Conservation (phyloP, 2,888 invertebrate genomes). For the Dynastes grantii region DNA sequence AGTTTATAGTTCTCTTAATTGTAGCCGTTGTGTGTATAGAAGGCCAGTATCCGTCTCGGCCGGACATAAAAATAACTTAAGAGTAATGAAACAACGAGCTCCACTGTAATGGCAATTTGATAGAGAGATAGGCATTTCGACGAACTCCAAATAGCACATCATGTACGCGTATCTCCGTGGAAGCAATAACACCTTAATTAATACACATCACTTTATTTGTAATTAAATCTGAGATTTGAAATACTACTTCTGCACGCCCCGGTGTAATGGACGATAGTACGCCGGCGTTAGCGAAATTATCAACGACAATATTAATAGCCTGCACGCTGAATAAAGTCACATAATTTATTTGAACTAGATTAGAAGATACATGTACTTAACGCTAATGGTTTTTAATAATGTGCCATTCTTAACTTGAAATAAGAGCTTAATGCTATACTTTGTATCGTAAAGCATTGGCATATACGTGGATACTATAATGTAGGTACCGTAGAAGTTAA, state of each 20-base stretch:
- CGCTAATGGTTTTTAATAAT: too few species aligned
- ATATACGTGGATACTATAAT: too few species aligned
- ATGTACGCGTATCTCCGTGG: slow-evolving; percentile 2
- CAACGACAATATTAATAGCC: slow-evolving; percentile 5
- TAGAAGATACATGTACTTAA: too few species aligned
- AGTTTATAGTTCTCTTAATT: slow-evolving; percentile 48
- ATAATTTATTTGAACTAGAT: slow-evolving; percentile 9
- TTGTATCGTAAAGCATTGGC: too few species aligned
- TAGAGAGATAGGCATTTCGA: slow-evolving; percentile 25
- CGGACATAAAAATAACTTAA: slow-evolving; percentile 34
- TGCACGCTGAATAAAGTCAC: background rate
- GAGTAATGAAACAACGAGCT: slow-evolving; percentile 35
- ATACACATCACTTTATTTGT: slow-evolving; percentile 23
- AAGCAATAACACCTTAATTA: slow-evolving; percentile 31
- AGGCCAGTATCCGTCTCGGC: slow-evolving; percentile 9
- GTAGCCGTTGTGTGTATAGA: slow-evolving; percentile 21
- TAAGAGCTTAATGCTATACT: too few species aligned
- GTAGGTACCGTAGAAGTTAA: too few species aligned
- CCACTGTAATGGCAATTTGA: slow-evolving; percentile 40
- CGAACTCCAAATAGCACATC: slow-evolving; percentile 2
- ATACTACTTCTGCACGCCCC: slow-evolving; percentile 9
- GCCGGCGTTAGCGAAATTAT: slow-evolving; percentile 5
- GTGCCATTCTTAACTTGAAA: too few species aligned
- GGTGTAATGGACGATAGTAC: background rate
- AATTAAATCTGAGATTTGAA: slow-evolving; percentile 29